phyloP scores from a whole-genome alignment of 2,797 vertebrate species.

The Cossypha dichroa region DNA sequence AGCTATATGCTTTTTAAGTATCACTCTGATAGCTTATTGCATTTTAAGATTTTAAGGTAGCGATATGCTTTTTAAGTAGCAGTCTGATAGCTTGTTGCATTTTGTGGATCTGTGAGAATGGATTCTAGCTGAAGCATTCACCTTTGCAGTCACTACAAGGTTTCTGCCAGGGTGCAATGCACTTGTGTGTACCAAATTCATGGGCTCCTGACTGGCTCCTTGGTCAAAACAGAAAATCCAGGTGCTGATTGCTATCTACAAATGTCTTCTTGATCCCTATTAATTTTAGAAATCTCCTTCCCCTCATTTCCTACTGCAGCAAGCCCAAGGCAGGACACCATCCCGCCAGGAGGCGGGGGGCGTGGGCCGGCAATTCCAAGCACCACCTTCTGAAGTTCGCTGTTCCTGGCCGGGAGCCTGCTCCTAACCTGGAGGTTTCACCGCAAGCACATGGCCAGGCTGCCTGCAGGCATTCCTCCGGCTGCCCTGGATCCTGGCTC shows the following conservation, averaged over 20 bases:
- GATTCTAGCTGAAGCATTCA: not conserved
- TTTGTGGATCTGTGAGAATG: not conserved
- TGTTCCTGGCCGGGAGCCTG: not conserved
- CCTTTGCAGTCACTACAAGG: not conserved
- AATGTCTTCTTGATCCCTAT: not conserved
- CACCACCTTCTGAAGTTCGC: not conserved
- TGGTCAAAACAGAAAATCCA: not conserved
- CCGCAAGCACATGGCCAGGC: not conserved
- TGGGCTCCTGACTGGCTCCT: rapidly evolving
- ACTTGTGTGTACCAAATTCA: rapidly evolving
- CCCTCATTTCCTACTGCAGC: not conserved
- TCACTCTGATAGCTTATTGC: not conserved
- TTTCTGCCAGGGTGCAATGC: not conserved
- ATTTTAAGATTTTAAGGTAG: not conserved
- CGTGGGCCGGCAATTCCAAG: rapidly evolving
- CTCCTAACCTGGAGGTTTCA: not conserved
- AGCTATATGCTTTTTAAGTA: not conserved
- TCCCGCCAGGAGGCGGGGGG: no score
- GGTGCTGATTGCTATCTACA: not conserved
- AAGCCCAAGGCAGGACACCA: not conserved
- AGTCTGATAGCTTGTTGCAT: not conserved
- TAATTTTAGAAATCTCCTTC: not conserved
- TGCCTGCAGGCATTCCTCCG: constrained; percentile 28
- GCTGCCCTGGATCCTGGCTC: not conserved
- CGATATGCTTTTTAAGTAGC: not conserved